Base-by-base conservation (phyloP, 2,888 invertebrate genomes). In the Sympetrum striolatum region DNA sequence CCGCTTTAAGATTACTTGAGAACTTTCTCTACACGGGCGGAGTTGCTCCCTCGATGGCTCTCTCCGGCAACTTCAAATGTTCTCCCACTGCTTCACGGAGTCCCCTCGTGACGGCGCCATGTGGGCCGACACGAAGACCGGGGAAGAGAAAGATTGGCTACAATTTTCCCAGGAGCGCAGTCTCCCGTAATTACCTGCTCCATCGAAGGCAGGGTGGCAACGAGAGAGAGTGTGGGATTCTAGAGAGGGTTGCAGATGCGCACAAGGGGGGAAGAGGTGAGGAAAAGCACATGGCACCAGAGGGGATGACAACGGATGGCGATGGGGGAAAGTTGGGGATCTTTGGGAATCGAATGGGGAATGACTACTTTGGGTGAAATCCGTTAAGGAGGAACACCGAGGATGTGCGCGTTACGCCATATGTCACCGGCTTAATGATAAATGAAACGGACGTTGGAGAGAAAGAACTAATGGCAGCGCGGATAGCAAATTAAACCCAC, bases 171-270 rank as follows among this genome's bases (percentile, higher is more conserved):
- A 37, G 86, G 86, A 86, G 86, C 86, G 60, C 39, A 31, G 82
- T 82, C 53, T 22, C 86, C 86, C 86, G 60, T 86, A 86, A 86
- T 86, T 86, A 86, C 86, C 86, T 86, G 86, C 86, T 15, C 86
- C 86, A 86, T 86, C 86, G 86, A 3, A 31, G 53, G 60, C 60
- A 37, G 86, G 37, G 58, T 82, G 82, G 58, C 64, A 64, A n/a
- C n/a, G 64, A 64, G 44, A 44, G 53, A 31, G 73, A 73, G 73
- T 22, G 73, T 58, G 58, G 31, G 82, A 31, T 18, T 82, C 35
- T 53, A 35, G 60, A 60, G 53, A 18, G 64, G 82, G 82, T 35
- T 60, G 82, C 58, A 86, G 86, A 31, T 86, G 60, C 60, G 22
- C 35, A n/a, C 60, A 22, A 5, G 37, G 35, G 35, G 58, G 35